Evolutionary conservation across 2,113 vertebrate genomes (phyloP), one percentile per base, ranked within the genome.

Genomic region (Hippocampus abdominalis): DNA sequence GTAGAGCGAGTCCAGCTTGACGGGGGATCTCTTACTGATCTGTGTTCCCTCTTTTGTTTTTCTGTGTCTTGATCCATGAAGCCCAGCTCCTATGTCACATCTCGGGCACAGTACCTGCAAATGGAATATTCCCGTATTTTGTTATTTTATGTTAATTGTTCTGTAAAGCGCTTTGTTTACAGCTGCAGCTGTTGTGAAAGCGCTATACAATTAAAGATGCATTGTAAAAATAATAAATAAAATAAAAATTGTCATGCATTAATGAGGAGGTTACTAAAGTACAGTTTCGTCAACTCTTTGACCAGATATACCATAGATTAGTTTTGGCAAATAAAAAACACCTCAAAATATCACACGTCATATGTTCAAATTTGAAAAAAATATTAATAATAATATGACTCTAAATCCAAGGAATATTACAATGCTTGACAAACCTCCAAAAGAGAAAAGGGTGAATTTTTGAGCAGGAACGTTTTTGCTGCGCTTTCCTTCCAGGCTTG

Each of bases 401-500:
- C 6, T 16, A 23, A 23, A 44, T 16, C n/a, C 40, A 64, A 64
- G 5, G n/a, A 64, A n/a, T 18, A 25, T 46, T 16, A 64, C 23
- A 40, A 64, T 8, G 54, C 42, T 18, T 2, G 0, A 1, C 72
- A 89, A 86, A 98, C 97, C 96, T 98, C 96, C 9, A 98, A 76
- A 1, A 99, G 94, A 40, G 95, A 94, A 32, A 93, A 94, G 0
- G 93, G 84, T 0, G 95, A 95, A 84, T 94, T 95, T 85, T 95
- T 92, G 0, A 90, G 92, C 74, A 98, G 92, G 84, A 98, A 99
- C 0, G 95, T 98, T 79, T 92, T 95, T 1, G 93, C 91, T 67
- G 97, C 96, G 61, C 94, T 95, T 70, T 98, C 94, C 81, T 95
- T 97, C 97, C 97, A 99, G 0, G 90, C 88, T 66, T 96, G 94